phyloP scores from a whole-genome alignment of 1,140 invertebrate genomes.

The Proctacanthus coquilletti region DNA sequence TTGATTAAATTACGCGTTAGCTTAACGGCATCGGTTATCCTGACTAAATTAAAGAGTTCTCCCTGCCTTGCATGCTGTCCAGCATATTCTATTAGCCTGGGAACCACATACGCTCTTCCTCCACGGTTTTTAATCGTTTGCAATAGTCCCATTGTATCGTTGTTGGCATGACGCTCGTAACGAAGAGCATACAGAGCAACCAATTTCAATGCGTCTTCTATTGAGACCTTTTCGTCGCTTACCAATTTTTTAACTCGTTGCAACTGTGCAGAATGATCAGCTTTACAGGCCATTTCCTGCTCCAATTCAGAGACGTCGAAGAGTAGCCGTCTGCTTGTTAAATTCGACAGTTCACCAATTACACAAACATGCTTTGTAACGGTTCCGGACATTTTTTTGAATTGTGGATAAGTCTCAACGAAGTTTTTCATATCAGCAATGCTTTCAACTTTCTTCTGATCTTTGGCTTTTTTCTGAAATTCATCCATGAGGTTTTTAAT shows the following conservation, averaged over 20 bases:
- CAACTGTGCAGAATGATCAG: constrained; percentile 77
- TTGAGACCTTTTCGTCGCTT: constrained; percentile 48
- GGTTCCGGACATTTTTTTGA: constrained; percentile 98
- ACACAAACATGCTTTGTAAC: constrained; percentile 95
- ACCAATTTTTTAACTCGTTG: constrained; percentile 60
- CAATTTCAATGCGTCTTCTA: constrained; percentile 70
- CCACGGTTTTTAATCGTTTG: constrained; percentile 56
- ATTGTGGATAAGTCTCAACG: constrained; percentile 95
- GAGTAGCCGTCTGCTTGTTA: constrained; percentile 63
- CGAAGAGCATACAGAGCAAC: constrained; percentile 87
- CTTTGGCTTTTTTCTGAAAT: constrained; percentile 90
- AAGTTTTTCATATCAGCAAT: constrained; percentile 99
- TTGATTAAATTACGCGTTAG: constrained; percentile 84
- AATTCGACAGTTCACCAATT: constrained; percentile 81
- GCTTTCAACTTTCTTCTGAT: constrained; percentile 93
- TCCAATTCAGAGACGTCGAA: constrained; percentile 91
- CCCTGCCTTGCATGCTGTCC: constrained; percentile 58
- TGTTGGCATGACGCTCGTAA: constrained; percentile 79
- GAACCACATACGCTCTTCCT: constrained; percentile 43
- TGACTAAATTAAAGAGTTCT: constrained; percentile 57
- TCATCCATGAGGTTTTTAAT: constrained; percentile 96
- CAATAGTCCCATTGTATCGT: constrained; percentile 60
- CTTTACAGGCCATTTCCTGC: constrained; percentile 88
- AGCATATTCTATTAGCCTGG: constrained; percentile 62
- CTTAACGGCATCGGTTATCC: constrained; percentile 71